These are phyloP conservation scores for Thunnus thynnus DNA, from an alignment of 2,113 vertebrate species.

Conservation along the genomic window DNA sequence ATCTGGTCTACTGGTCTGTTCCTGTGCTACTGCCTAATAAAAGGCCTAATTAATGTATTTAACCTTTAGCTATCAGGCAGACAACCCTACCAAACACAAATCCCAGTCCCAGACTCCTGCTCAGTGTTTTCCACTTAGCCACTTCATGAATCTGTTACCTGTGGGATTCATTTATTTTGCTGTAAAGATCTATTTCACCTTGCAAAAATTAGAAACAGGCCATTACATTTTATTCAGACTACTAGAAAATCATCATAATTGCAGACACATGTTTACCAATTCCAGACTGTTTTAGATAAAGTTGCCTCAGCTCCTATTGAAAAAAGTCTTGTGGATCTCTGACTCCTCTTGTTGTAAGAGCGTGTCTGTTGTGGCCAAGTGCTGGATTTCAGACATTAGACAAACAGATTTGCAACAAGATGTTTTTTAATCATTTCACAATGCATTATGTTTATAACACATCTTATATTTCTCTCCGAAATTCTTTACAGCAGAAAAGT, in stretches of 20 bases:
- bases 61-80: constrained; percentile 33
- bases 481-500: too few species aligned
- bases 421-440: too few species aligned
- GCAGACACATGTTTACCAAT: background rate
- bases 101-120: background rate
- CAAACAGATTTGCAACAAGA: too few species aligned
- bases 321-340: constrained; percentile 5
- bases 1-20: constrained; percentile 18
- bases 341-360: constrained; percentile 44
- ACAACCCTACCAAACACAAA: constrained; percentile 1
- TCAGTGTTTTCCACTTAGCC: constrained; percentile 1
- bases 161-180: background rate
- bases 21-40: constrained; percentile 10
- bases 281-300: background rate
- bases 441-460: too few species aligned
- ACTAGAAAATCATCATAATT: background rate
- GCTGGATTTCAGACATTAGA: background rate
- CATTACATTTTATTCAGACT: constrained; percentile 4
- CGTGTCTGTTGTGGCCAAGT: background rate
- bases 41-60: constrained; percentile 32
- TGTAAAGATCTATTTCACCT: background rate
- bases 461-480: too few species aligned
- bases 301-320: background rate
- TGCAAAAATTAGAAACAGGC: background rate
- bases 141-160: background rate